Evolutionary conservation across 2,113 vertebrate species (phyloP), one percentile per base, ranked within the genome.

Genomic region (Elgaria multicarinata): DNA sequence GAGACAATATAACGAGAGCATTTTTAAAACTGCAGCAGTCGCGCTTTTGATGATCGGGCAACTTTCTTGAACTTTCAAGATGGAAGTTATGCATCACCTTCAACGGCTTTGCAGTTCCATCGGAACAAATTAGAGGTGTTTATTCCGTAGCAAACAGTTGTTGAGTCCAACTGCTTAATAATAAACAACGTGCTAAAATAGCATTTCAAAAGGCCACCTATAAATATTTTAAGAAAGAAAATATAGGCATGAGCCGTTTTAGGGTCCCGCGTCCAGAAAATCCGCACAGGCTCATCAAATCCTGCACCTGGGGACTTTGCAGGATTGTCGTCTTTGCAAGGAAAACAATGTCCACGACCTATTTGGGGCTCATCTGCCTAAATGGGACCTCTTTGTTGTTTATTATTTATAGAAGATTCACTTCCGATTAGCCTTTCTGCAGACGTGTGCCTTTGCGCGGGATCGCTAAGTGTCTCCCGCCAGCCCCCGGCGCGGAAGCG

Each of bases 361-460:
- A 95, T 97, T 96, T 97, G 90, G 94, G 93, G 93, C 94, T 97
- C 96, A 97, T 96, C 96, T 94, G 96, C 95, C 96, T 97, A 96
- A 97, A 95, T 95, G 95, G 97, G 95, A 88, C 92, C 96, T 96
- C 95, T 97, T 96, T 97, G 97, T 94, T 97, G 96, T 97, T 97
- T 97, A 97, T 97, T 97, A 97, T 97, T 97, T 97, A 97, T 97
- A 95, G 89, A 95, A 96, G 92, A 94, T 94, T 97, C 97, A 97
- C 96, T 97, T 96, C 96, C 93, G 91, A 97, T 97, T 95, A 97
- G 94, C 87, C 90, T 88, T 95, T 95, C 88, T 95, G 71, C 55
- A 66, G 94, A 96, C 1, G 36, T 84, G 91, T 92, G 90, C 94
- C 76, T 93, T 90, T 92, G 94, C 89, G 90, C 89, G 91, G 86